Percentiles rank a stretch among this genome's conserved stretches.
These are phyloP conservation scores for Neoascia interrupta DNA, from an alignment of 2,888 invertebrate species.

Conservation along the genomic window DNA sequence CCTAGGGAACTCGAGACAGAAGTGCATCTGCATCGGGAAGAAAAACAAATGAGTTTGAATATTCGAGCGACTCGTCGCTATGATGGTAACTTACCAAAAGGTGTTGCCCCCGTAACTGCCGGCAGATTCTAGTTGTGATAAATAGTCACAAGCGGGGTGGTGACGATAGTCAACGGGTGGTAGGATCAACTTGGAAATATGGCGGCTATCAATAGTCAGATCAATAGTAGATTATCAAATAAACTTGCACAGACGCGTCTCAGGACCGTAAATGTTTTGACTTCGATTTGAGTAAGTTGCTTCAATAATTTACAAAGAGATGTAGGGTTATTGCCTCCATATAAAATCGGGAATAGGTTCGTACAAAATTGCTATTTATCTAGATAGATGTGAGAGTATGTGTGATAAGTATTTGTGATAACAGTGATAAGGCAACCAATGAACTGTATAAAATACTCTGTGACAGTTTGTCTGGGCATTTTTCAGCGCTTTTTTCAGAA, in stretches of 20 bases:
- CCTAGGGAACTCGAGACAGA: not conserved
- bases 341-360: too few species aligned
- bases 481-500: too few species aligned
- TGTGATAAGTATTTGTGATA: too few species aligned
- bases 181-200: slow-evolving; percentile 65
- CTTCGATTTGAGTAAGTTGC: slow-evolving; percentile 47
- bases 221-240: slow-evolving; percentile 49
- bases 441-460: too few species aligned
- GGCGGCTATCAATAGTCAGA: slow-evolving; percentile 63
- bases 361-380: too few species aligned
- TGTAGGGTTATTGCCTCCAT: too few species aligned
- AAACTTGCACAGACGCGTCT: slow-evolving; percentile 26
- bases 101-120: slow-evolving; percentile 32
- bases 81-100: slow-evolving; percentile 63
- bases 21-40: slow-evolving; percentile 46
- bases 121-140: slow-evolving; percentile 65
- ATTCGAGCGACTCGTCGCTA: slow-evolving; percentile 57
- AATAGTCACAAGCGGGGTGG: slow-evolving; percentile 38
- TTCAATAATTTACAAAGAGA: slow-evolving; percentile 19
- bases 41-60: slow-evolving; percentile 68
- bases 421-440: too few species aligned
- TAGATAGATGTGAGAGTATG: too few species aligned
- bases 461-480: too few species aligned
- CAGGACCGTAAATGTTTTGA: slow-evolving; percentile 60
- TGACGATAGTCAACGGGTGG: slow-evolving; percentile 29